Base-by-base conservation (phyloP, 2,888 invertebrate species). In the Steinernema hermaphroditum region DNA sequence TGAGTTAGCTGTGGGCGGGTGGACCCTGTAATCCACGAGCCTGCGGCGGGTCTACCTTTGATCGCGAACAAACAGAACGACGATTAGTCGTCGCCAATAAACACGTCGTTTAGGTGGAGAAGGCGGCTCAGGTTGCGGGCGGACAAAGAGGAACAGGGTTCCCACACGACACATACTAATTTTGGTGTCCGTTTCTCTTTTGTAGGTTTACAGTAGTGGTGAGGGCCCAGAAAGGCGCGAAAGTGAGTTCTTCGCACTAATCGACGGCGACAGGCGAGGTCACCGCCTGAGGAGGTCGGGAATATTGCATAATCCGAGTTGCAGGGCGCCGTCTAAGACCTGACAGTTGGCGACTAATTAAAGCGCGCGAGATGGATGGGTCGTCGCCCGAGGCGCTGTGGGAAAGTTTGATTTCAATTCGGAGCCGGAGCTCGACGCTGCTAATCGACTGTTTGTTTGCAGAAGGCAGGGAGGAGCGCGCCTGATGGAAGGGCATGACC, bases 271-370 rank as follows among this genome's bases (percentile, higher is more conserved):
- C 54, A 54, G 54, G 54, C 54, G 54, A 54, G 54, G 54, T 54
- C 54, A 54, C 2, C 54, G 27, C 37, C 37, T 37, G 37, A 37
- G 37, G 37, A 37, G 37, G 27, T 14, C n/a, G 22, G 6, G 24
- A 54, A 54, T 54, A 54, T 54, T 54, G 54, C 54, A 54, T 54
- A 54, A 54, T 54, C 9, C 16, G 27, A 22, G 54, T 54, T 54
- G 14, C 2, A 27, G 16, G 27, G 27, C 27, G 54, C 6, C 27
- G 4, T 24, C 27, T 8, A 2, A 54, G 54, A 4, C 24, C n/a
- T 54, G 54, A 54, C 54, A 54, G 54, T 37, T 27, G 54, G 54
- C 54, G 54, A 24, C 24, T 54, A 54, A 54, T 54, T 54, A 22
- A 54, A 54, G 54, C 37, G 37, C 37, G 37, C 37, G 37, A 37